phyloP scores from a whole-genome alignment of 2,797 vertebrate genomes.

The Falco cherrug region DNA sequence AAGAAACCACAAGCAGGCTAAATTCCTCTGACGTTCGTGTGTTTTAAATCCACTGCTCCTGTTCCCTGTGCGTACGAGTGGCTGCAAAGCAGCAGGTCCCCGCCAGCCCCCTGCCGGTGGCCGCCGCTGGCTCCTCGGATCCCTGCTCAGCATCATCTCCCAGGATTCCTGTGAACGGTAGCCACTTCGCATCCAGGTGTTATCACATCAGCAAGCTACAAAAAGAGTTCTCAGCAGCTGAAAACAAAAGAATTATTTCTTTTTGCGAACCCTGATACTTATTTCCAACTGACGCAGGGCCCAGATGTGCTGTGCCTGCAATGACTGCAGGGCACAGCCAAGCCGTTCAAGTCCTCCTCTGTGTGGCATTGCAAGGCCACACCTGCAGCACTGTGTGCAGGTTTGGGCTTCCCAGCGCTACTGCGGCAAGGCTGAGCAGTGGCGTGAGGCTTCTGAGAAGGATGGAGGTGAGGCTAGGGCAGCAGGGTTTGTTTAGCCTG shows the following conservation, averaged over 20 bases:
- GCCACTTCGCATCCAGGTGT: background rate
- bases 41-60: background rate
- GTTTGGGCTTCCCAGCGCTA: background rate
- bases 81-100: background rate
- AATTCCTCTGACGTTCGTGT: rapidly evolving
- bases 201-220: background rate
- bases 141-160: background rate
- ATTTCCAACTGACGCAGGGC: background rate
- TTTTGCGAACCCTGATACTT: background rate
- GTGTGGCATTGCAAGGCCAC: background rate
- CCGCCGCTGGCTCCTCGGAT: too few relatives aligned
- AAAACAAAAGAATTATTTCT: background rate
- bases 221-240: too few relatives aligned
- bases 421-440: background rate
- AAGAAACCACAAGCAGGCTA: background rate
- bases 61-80: background rate
- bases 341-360: background rate
- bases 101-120: too few relatives aligned
- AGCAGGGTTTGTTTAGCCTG: background rate
- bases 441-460: background rate
- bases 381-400: background rate
- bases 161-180: background rate
- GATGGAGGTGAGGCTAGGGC: background rate
- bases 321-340: background rate
- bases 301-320: background rate